These are phyloP conservation scores for Himalopsyche phryganea DNA, from an alignment of 1,140 invertebrate genomes.

Conservation along the genomic window DNA sequence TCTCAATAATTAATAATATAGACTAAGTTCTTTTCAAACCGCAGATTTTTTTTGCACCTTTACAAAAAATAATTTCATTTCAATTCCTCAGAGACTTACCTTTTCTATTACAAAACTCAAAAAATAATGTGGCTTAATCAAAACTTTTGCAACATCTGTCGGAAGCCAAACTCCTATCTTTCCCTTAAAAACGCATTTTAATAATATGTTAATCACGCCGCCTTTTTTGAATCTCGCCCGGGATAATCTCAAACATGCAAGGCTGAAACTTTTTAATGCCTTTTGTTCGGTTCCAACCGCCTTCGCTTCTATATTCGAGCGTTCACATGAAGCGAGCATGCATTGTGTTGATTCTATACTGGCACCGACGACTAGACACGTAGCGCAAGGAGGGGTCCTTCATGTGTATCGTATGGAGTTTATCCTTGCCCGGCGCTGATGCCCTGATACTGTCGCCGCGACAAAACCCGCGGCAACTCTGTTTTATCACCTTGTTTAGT, in stretches of 20 bases:
- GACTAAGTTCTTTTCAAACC: too few species aligned
- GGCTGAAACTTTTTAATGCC: constrained; percentile 30
- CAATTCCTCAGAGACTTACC: too few species aligned
- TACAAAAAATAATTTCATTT: too few species aligned
- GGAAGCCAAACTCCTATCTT: not conserved
- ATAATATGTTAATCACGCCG: constrained; percentile 27
- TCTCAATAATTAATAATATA: too few species aligned
- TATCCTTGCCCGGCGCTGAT: constrained; percentile 6
- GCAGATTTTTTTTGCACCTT: too few species aligned
- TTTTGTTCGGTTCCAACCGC: constrained; percentile 21
- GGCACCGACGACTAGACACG: not conserved
- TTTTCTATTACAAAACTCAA: too few species aligned
- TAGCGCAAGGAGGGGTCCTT: not conserved
- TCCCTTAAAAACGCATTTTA: constrained; percentile 17
- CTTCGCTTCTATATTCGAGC: not conserved
- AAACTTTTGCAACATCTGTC: not conserved
- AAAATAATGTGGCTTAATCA: not conserved
- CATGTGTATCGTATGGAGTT: constrained; percentile 4
- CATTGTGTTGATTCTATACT: not conserved
- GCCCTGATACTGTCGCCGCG: constrained; percentile 20
- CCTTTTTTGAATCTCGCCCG: constrained; percentile 6
- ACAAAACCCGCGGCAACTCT: constrained; percentile 22
- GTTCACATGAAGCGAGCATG: constrained; percentile 2
- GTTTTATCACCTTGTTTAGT: constrained; percentile 32
- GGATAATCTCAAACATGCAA: constrained; percentile 24